Conservation (phyloP, 2,113 vertebrate genomes). For the Sinosuthora webbiana region DNA sequence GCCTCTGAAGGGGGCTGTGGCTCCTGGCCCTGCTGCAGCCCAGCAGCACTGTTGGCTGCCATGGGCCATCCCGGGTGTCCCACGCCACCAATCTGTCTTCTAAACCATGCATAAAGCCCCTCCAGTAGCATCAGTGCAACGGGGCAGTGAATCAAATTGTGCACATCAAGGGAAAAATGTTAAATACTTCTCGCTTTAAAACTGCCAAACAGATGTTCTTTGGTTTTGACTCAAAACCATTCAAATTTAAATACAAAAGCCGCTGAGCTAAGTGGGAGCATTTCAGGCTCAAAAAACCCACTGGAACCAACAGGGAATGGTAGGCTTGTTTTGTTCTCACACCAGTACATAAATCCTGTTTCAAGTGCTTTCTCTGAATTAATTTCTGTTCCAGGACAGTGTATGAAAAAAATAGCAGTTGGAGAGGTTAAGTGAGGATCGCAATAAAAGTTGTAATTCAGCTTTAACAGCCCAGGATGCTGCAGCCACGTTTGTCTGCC, state of each 20-base stretch:
- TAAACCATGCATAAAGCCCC: neutral
- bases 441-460: neutral
- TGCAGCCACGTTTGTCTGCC: neutral
- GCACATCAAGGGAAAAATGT: slow-evolving; percentile 9
- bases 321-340: neutral
- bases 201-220: slow-evolving; percentile 6
- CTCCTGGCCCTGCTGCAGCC: neutral
- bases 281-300: neutral
- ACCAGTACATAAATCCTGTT: neutral
- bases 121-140: neutral
- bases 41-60: neutral
- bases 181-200: slow-evolving; percentile 5
- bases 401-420: neutral
- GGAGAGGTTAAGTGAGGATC: neutral
- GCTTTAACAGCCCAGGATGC: neutral
- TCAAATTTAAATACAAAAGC: slow-evolving; percentile 11
- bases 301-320: neutral
- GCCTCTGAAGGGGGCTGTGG: neutral
- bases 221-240: slow-evolving; percentile 2
- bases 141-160: neutral
- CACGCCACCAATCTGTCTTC: neutral
- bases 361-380: neutral
- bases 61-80: neutral
- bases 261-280: neutral
- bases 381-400: neutral